Conservation (phyloP, 2,113 vertebrate genomes). For the Octodon degus region DNA sequence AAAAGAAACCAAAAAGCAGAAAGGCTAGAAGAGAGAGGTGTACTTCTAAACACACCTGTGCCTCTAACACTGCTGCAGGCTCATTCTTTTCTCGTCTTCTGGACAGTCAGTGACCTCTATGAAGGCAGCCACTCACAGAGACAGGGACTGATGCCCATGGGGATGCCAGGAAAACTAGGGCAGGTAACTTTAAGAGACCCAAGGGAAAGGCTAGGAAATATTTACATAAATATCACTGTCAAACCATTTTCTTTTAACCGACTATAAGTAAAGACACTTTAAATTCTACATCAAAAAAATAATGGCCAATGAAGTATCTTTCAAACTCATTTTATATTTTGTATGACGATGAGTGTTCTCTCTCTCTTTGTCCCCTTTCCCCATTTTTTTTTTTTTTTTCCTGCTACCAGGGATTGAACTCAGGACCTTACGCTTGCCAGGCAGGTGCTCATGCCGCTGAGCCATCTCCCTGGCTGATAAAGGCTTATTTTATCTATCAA, state of each 20-base stretch:
- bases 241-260: neutral
- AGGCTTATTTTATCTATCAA: constrained; percentile 11
- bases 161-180: neutral
- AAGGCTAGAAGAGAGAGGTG: neutral
- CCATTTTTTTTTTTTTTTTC: too few species aligned
- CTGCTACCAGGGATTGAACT: too few species aligned
- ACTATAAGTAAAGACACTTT: constrained; percentile 5
- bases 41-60: neutral
- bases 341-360: neutral
- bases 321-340: neutral
- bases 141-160: neutral
- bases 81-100: neutral
- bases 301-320: neutral
- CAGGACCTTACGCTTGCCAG: too few species aligned
- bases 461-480: neutral
- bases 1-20: neutral
- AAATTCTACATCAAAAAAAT: constrained; percentile 3
- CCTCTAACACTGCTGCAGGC: neutral
- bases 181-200: neutral
- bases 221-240: neutral
- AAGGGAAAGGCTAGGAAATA: neutral
- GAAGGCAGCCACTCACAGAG: neutral
- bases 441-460: too few species aligned
- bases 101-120: neutral
- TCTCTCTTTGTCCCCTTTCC: too few species aligned